Evolutionary conservation across 1,140 invertebrate species (phyloP), one percentile per base, ranked within the genome.

Genomic region (Calycopis cecrops): DNA sequence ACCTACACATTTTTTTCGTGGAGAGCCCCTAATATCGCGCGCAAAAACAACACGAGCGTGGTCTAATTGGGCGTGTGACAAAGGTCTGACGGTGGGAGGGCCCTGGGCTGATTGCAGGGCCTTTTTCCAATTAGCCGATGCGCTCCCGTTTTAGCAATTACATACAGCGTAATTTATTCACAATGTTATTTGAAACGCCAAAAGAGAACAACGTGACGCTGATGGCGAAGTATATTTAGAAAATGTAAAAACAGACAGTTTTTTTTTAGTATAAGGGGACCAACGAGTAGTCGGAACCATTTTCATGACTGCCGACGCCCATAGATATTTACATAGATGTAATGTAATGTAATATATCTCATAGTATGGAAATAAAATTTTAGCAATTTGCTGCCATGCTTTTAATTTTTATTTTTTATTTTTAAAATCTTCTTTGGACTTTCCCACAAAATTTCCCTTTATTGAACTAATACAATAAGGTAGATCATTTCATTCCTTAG

Each of bases 21-120:
- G 14, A 44, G 16, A 16, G 12, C 14, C 14, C 21, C 6, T 28
- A 28, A 28, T 28, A 28, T 28, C 21, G 21, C 6, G 21, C 21
- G 21, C 6, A 28, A 28, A 28, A 28, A 28, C 21, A 28, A 28
- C 6, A 28, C 21, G 21, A 2, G 21, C 21, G 21, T 28, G 21
- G 21, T 28, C 40, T 44, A 44, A 44, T 44, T 44, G 40, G 40
- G 40, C 40, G 40, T 44, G 14, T 44, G 40, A 44, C 40, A 44
- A 44, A 44, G 40, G 40, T 44, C 17, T 44, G 40, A 44, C 40
- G 21, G 21, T 28, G 40, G 40, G 40, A 7, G 11, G 14, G 14
- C 7, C 16, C 16, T 16, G 12, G 40, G 40, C 40, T 44, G 14
- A 44, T 16, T 9, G 12, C 40, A 40, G n/a, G 40, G 40, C 40